phyloP scores from a whole-genome alignment of 2,888 invertebrate species.

The Ectobius pallidus region DNA sequence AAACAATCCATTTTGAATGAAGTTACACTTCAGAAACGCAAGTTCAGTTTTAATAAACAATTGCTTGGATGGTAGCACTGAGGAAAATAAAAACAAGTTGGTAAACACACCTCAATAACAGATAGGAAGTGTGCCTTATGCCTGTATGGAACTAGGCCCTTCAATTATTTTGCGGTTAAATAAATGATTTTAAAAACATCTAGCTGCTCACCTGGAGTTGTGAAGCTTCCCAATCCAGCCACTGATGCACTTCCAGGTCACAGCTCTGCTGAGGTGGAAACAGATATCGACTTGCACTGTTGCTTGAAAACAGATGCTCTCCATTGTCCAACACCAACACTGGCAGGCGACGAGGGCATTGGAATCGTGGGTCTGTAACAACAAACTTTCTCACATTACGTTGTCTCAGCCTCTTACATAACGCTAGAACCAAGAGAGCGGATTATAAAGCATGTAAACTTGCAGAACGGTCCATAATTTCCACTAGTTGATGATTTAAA shows the following conservation, averaged over 20 bases:
- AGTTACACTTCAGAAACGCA: too few relatives aligned
- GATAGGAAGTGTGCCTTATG: too few relatives aligned
- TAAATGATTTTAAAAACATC: not conserved
- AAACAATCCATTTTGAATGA: too few relatives aligned
- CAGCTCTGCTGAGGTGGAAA: conserved; percentile 58
- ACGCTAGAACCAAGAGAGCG: not conserved
- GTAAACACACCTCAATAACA: too few relatives aligned
- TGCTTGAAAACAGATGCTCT: conserved; percentile 70
- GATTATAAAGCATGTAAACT: not conserved
- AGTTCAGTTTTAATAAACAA: too few relatives aligned
- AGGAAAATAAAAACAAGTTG: too few relatives aligned
- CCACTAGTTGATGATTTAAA: too few relatives aligned
- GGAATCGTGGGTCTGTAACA: conserved; percentile 58
- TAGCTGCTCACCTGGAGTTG: conserved; percentile 55
- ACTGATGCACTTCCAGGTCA: conserved; percentile 50
- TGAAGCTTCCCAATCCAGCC: conserved; percentile 57
- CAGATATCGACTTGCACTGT: conserved; percentile 72
- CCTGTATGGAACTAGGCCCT: too few relatives aligned
- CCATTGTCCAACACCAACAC: conserved; percentile 67
- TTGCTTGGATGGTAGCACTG: too few relatives aligned
- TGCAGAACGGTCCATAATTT: too few relatives aligned
- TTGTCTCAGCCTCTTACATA: not conserved
- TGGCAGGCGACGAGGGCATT: conserved; percentile 68
- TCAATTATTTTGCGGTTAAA: too few relatives aligned
- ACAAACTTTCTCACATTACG: conserved; percentile 17